Evolutionary conservation across 2,888 invertebrate species (phyloP), one percentile per base, ranked within the genome.

Genomic region (Diarsia brunnea): DNA sequence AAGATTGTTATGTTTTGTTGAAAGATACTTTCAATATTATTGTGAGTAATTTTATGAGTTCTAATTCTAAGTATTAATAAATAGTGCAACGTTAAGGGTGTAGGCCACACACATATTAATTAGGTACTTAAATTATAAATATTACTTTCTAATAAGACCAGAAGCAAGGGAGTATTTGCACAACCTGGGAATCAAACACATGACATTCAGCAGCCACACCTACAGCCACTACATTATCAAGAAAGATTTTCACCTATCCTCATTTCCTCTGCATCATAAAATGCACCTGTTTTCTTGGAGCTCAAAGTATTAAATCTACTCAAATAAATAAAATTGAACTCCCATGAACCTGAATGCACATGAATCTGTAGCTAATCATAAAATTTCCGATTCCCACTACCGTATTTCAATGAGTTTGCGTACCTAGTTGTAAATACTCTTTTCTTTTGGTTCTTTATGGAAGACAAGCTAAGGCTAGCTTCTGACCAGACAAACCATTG

Each of bases 21-120:
- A 86, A 84, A 70, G 91, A 93, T 58, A 91, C 93, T 66, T 93
- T 94, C 69, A 88, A 91, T 82, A 88, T 95, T 74, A 86, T 88
- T 79, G 95, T 95, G 84, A 91, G 87, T 87, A 31, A 12, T 71
- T 64, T 66, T 64, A 43, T 14, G 14, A 12, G 11, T 27, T 31
- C 2, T 7, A 45, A 19, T 19, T 45, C 8, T 10, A 64, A 24
- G 64, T 8, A 24, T 4, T n/a, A 31, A 14, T 8, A 45, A 11
- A 21, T n/a, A 11, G 4, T 31, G 27, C 3, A 16, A 27, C 16
- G 16, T 27, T 27, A 16, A 7, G 12, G 43, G 51, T 71, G 16
- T 43, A 53, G 4, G 11, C 10, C 53, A 14, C n/a, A 43, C 31
- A 60, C 4, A 27, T 27, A 55, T 10, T 31, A 19, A 10, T 31